Conservation (phyloP, 2,888 invertebrate species). For the Lycocerus yunnanus region DNA sequence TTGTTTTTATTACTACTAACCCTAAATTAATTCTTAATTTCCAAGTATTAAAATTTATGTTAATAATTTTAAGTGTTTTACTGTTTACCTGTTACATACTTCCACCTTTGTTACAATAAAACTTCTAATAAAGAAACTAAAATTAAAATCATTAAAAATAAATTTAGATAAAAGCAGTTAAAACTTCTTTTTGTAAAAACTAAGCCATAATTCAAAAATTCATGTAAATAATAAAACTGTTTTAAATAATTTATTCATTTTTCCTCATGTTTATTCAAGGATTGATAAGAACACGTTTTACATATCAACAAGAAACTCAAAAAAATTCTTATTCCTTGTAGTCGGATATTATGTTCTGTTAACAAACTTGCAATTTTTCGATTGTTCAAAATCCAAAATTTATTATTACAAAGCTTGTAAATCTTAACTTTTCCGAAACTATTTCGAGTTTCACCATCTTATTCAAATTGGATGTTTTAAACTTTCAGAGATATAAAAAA, state of each 20-base stretch:
- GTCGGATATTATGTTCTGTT: neutral
- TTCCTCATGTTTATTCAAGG: neutral
- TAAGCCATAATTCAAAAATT: neutral
- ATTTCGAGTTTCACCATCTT: too few relatives aligned
- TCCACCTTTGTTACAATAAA: neutral
- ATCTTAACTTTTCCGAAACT: too few relatives aligned
- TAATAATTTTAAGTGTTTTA: neutral
- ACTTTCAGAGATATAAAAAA: too few relatives aligned
- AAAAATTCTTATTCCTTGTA: neutral
- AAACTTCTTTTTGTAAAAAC: neutral
- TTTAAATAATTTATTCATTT: neutral
- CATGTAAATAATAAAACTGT: neutral
- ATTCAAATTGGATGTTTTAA: too few relatives aligned
- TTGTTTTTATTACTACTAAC: neutral
- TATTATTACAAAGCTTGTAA: too few relatives aligned
- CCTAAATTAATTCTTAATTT: neutral
- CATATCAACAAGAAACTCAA: neutral
- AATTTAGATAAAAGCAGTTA: neutral
- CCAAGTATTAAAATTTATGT: neutral
- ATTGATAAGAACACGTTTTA: neutral
- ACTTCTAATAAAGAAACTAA: neutral
- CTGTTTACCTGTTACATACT: neutral
- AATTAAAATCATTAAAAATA: neutral
- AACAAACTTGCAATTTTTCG: neutral
- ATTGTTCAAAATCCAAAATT: neutral